Evolutionary conservation across 35 echinoderm and acorn worm species (phyloP), one percentile per base, ranked within the genome.

Genomic region (Chiridota heheva): DNA sequence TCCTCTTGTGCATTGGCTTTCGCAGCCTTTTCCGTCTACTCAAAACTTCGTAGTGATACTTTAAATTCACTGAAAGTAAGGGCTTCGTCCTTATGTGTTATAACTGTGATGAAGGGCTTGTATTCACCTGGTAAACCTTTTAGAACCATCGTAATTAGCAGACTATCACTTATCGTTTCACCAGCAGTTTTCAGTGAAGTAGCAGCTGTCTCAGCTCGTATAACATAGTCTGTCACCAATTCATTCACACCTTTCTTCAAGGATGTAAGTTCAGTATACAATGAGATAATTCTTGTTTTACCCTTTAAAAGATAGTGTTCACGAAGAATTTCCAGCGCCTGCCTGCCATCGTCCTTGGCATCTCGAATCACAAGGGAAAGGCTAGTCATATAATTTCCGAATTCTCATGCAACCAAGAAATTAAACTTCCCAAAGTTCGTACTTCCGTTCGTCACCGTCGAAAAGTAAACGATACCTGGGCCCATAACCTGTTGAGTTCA

Each of bases 401-500:
- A 44, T 39, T 0, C 57, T 2, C 76, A 80, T 61, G 35, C 63
- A 80, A 1, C 76, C 76, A 31, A 80, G 49, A 60, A 80, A 80
- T 38, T 80, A 61, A 15, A 61, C 76, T 29, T 80, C 57, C 76
- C 76, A 80, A 59, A 38, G 36, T 47, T 80, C 76, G 47, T 61
- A 80, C 36, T 80, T 59, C 2, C 33, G 33, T 47, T 78, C 74
- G 36, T 61, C 55, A 25, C 74, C 55, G 26, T 78, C 53, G 53
- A 78, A 78, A 27, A 78, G 10, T 36, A 69, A 36, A 12, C 65
- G 65, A 60, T 60, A 46, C 33, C 53, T 78, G 74, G 74, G 76
- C 55, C 76, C 76, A 80, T 80, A 80, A 80, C 76, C 58, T 76
- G n/a, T n/a, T n/a, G n/a, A n/a, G n/a, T n/a, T n/a, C n/a, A n/a